These are phyloP conservation scores for Ganaspis brasiliensis DNA, from an alignment of 2,888 invertebrate genomes.

Conservation along the genomic window DNA sequence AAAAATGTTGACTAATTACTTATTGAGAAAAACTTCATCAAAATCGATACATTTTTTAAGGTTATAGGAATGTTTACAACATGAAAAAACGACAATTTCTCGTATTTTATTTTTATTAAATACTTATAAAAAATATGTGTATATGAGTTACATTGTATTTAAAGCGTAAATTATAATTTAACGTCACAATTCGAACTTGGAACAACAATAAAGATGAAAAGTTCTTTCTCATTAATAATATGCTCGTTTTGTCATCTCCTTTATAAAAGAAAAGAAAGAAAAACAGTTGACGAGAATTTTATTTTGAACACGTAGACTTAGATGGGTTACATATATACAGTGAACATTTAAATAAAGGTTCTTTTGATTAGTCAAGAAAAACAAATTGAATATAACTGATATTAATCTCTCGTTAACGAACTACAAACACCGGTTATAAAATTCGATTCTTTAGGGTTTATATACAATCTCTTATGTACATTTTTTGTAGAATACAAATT, in stretches of 20 bases:
- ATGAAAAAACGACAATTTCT: constrained; percentile 7
- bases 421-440: constrained; percentile 25
- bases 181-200: constrained; percentile 16
- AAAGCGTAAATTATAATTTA: constrained; percentile 74
- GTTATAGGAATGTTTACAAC: too few relatives aligned
- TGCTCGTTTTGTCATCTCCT: background rate
- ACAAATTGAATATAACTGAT: background rate
- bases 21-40: background rate
- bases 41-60: too few relatives aligned
- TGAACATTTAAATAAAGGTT: constrained; percentile 15
- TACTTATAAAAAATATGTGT: constrained; percentile 80
- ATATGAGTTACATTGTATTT: constrained; percentile 77
- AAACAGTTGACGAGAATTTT: too few relatives aligned
- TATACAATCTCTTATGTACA: constrained; percentile 37
- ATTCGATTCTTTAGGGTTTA: constrained; percentile 30
- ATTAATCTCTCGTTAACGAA: constrained; percentile 8
- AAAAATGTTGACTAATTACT: background rate
- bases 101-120: constrained; percentile 76
- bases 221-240: constrained; percentile 30
- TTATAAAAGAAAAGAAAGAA: background rate
- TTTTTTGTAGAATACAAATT: constrained; percentile 7
- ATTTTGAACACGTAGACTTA: constrained; percentile 39
- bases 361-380: background rate
- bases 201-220: constrained; percentile 32
- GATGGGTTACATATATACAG: constrained; percentile 53